phyloP scores from a whole-genome alignment of 2,113 vertebrate genomes.

The Okapia johnstoni region DNA sequence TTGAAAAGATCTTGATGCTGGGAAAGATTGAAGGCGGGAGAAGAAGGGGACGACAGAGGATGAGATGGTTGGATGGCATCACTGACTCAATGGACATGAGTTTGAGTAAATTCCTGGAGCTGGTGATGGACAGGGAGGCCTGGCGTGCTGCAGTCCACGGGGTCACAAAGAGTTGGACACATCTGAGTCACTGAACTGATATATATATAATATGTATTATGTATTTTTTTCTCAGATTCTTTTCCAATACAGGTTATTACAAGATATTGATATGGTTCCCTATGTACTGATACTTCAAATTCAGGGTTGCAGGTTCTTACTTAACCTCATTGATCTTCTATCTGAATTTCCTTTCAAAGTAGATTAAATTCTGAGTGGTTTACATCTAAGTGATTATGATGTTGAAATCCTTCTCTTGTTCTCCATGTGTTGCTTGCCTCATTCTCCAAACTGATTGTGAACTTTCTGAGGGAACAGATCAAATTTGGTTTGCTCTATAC shows the following conservation, averaged over 20 bases:
- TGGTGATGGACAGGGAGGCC: not conserved
- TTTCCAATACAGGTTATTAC: not conserved
- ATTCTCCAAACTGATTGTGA: not conserved
- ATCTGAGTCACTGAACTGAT: not conserved
- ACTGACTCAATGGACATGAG: not conserved
- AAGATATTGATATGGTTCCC: not conserved
- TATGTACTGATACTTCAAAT: not conserved
- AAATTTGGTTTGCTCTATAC: not conserved
- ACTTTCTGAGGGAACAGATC: not conserved
- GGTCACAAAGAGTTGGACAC: not conserved
- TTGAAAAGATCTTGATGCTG: not conserved
- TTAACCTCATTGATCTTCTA: not conserved
- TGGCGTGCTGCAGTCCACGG: not conserved
- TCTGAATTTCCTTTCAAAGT: conserved; percentile 2
- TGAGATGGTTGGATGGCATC: not conserved
- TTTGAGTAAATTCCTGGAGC: not conserved
- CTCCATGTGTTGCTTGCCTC: not conserved
- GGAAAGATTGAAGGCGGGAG: not conserved
- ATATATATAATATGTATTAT: not conserved
- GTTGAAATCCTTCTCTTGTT: not conserved
- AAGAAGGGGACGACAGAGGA: not conserved
- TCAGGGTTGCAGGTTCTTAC: not conserved
- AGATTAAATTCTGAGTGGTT: not conserved
- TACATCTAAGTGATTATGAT: not conserved
- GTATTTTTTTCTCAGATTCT: not conserved